Evolutionary conservation across 2,797 vertebrate genomes (phyloP), one percentile per base, ranked within the genome.

Genomic region (Eulemur mongoz): DNA sequence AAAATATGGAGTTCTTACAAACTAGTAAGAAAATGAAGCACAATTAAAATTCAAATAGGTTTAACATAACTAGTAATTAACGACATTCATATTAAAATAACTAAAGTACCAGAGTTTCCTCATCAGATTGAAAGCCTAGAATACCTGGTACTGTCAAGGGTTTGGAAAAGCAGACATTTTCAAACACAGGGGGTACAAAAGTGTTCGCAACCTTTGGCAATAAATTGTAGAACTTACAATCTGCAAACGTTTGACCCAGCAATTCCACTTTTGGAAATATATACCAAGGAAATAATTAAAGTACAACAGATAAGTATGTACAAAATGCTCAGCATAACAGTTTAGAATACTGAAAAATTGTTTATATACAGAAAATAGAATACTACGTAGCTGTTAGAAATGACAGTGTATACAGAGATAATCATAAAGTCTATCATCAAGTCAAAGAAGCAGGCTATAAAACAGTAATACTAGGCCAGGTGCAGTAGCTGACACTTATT

Each of bases 131-230:
- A 70, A 70, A 72, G 32, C 20, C 57, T 61, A 43, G 54, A 65
- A 67, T 83, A 65, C 57, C 14, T 80, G 30, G 18, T 80, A 69
- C 54, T 75, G 32, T 52, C 75, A 70, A 40, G 18, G 50, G n/a
- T 30, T 94, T 11, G 85, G 50, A 89, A 94, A 89, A 95, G 7
- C 22, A 85, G 20, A 75, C 32, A 65, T 75, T 63, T 82, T 90
- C 20, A 78, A 94, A 78, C 61, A 63, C 75, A 92, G 59, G 4
- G 7, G 17, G 8, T 32, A 81, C 3, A 61, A 61, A 81, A 35
- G 78, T 70, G 30, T 78, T 40, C 75, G 23, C 15, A 75, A 88
- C 14, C 40, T 88, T 50, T 57, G 18, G 45, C 32, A 59, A 67
- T 18, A 73, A 22, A 89, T 1, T 57, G 8, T 23, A 78, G n/a